A percentile compares a stretch with the other conserved stretches of the same genome.
These are phyloP conservation scores for Drosophila parabipectinata DNA, from an alignment of 1,140 invertebrate genomes.

Conservation along the genomic window DNA sequence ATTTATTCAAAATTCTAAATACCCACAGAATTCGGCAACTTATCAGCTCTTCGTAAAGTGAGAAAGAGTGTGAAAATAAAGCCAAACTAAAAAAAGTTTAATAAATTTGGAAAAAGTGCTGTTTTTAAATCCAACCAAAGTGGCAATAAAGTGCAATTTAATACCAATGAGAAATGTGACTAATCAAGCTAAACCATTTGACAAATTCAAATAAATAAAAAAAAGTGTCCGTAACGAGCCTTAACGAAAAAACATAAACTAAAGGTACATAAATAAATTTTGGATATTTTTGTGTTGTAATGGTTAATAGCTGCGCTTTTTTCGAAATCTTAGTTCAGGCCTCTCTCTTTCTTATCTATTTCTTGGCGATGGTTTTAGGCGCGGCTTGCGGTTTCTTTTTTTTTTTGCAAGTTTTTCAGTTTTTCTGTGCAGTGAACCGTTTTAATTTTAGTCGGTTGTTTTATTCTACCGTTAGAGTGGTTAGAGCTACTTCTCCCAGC, in stretches of 20 bases:
- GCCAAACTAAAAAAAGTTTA: slow-evolving; percentile 29
- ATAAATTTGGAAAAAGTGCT: slow-evolving; percentile 26
- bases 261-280: slow-evolving; percentile 35
- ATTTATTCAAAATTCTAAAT: neutral
- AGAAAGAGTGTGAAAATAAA: slow-evolving; percentile 22
- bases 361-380: slow-evolving; percentile 41
- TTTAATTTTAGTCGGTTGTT: slow-evolving; percentile 23
- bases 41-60: slow-evolving; percentile 22
- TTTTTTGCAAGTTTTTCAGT: neutral
- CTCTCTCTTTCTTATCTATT: slow-evolving; percentile 3
- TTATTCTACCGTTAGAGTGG: slow-evolving; percentile 23
- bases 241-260: slow-evolving; percentile 21
- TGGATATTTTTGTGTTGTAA: slow-evolving; percentile 35
- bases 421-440: slow-evolving; percentile 52
- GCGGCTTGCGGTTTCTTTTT: slow-evolving; percentile 45
- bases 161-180: slow-evolving; percentile 76
- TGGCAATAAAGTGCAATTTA: slow-evolving; percentile 58
- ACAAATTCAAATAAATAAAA: slow-evolving; percentile 31
- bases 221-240: slow-evolving; percentile 19
- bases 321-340: slow-evolving; percentile 21
- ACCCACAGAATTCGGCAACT: slow-evolving; percentile 28
- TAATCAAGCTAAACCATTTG: slow-evolving; percentile 46
- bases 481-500: neutral
- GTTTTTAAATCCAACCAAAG: slow-evolving; percentile 39
- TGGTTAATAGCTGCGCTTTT: slow-evolving; percentile 50